These are phyloP conservation scores for Pangasius mekongensis DNA, from an alignment of 2,797 vertebrate genomes.

Conservation along the genomic window DNA sequence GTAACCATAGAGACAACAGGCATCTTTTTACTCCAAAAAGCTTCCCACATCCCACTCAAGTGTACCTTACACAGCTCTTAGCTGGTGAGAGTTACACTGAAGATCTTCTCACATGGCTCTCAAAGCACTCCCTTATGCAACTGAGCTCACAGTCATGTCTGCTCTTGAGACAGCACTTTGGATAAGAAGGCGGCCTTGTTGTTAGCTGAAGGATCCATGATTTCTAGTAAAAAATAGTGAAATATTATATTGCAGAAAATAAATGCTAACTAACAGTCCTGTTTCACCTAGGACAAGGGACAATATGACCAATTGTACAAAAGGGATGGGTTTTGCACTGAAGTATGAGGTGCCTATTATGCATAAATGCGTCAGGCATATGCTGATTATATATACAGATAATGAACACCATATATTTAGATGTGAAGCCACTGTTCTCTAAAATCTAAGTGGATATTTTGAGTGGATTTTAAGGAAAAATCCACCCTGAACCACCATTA, in stretches of 20 bases:
- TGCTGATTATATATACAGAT: not conserved
- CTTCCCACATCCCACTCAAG: slow-evolving; percentile 52
- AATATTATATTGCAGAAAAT: not conserved
- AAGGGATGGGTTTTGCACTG: not conserved
- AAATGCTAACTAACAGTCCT: not conserved
- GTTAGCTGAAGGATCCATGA: not conserved
- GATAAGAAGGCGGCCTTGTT: not conserved
- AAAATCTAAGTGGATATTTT: not conserved
- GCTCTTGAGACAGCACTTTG: not conserved
- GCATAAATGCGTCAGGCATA: not conserved
- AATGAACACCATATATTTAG: not conserved
- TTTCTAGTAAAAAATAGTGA: not conserved
- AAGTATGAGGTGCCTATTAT: not conserved
- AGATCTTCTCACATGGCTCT: slow-evolving; percentile 41
- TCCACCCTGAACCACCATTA: not conserved
- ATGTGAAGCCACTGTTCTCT: not conserved
- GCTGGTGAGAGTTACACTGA: slow-evolving; percentile 26
- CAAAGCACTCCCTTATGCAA: slow-evolving; percentile 25
- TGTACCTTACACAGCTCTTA: slow-evolving; percentile 38
- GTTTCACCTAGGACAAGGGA: not conserved
- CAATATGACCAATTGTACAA: not conserved
- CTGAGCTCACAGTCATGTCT: slow-evolving; percentile 17
- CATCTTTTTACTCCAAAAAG: slow-evolving; percentile 61
- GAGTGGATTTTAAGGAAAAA: not conserved
- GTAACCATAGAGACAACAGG: slow-evolving; percentile 71